Conservation (phyloP, 1,140 invertebrate genomes). For the Tenebrio molitor region DNA sequence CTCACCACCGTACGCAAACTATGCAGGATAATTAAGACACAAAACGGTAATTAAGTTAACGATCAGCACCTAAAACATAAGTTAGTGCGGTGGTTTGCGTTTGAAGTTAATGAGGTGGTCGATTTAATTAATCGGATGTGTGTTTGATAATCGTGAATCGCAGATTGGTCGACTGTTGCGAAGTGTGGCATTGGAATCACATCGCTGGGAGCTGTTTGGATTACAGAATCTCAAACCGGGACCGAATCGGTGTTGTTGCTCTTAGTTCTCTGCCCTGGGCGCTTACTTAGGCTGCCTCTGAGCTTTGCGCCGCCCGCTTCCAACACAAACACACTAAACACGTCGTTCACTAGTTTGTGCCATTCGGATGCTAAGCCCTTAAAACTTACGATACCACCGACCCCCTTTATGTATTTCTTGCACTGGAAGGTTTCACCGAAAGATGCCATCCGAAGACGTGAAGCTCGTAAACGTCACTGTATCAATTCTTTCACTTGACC, state of each 20-base stretch:
- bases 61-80: slow-evolving; percentile 31
- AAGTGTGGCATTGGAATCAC: slow-evolving; percentile 58
- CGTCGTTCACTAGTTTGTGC: slow-evolving; percentile 39
- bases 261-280: slow-evolving; percentile 55
- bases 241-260: slow-evolving; percentile 58
- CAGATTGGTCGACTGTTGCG: slow-evolving; percentile 51
- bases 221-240: slow-evolving; percentile 58
- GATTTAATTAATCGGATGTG: slow-evolving; percentile 30
- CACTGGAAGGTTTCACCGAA: no score
- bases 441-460: no score
- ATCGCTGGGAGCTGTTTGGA: slow-evolving; percentile 58
- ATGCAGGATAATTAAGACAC: slow-evolving; percentile 43
- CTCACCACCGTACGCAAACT: slow-evolving; percentile 27
- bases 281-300: slow-evolving; percentile 57
- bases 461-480: no score
- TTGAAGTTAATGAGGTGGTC: slow-evolving; percentile 26
- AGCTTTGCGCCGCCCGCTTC: slow-evolving; percentile 49
- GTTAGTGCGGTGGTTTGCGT: slow-evolving; percentile 39
- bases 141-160: slow-evolving; percentile 33
- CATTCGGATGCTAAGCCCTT: slow-evolving; percentile 37
- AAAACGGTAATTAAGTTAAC: slow-evolving; percentile 46
- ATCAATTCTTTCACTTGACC: no score
- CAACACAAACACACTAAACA: slow-evolving; percentile 58
- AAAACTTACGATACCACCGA: neutral
- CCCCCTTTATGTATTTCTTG: neutral